A percentile compares a stretch with the other conserved stretches of the same genome.
Evolutionary conservation across 2,888 invertebrate species (phyloP).

Genomic region (Harpalus rubripes): DNA sequence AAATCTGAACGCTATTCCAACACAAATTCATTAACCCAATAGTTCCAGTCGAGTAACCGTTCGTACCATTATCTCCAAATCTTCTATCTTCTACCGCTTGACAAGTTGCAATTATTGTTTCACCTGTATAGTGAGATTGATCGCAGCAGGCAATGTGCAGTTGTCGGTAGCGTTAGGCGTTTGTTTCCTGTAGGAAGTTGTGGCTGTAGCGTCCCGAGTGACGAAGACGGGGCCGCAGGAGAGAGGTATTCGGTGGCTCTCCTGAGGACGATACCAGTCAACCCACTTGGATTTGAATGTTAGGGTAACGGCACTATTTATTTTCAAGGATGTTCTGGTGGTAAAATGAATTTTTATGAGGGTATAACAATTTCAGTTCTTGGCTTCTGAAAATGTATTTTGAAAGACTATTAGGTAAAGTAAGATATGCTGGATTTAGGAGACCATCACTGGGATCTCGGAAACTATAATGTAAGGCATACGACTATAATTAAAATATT

Average conservation of each 20-base stretch:
- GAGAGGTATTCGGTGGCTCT: neutral
- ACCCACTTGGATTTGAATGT: conserved; percentile 2
- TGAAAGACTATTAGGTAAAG: neutral
- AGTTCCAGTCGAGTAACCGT: neutral
- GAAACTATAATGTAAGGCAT: too few species aligned
- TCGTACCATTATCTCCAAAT: neutral
- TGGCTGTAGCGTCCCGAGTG: neutral
- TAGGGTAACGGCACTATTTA: neutral
- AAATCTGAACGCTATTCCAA: neutral
- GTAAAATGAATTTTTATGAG: neutral
- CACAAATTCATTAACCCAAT: neutral
- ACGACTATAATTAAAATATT: too few species aligned
- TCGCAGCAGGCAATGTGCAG: neutral
- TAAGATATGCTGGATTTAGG: too few species aligned
- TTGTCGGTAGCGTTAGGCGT: neutral
- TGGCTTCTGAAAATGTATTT: neutral
- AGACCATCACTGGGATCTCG: too few species aligned
- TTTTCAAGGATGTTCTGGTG: neutral
- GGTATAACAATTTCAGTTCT: neutral
- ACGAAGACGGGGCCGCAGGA: neutral
- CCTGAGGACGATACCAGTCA: conserved; percentile 10
- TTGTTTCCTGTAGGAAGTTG: neutral
- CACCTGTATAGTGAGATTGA: conserved; percentile 5
- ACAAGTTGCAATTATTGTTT: conserved; percentile 3
- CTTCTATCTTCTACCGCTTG: neutral